Conservation (phyloP, 1,140 invertebrate species). For the Drosophila suzukii region DNA sequence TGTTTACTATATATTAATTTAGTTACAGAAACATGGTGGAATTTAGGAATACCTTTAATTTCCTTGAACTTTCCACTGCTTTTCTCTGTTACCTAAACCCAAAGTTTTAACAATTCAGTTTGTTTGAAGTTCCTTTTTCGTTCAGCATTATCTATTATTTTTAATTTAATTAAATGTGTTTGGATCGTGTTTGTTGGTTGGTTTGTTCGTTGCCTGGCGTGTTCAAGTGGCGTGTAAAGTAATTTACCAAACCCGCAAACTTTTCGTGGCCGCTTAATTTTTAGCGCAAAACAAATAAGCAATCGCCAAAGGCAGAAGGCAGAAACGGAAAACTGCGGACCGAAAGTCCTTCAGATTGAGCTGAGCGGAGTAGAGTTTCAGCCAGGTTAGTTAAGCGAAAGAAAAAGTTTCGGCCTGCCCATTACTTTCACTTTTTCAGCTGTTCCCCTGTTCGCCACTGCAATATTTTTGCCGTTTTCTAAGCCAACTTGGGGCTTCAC, state of each 20-base stretch:
- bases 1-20: not conserved
- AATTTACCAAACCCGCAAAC: conserved; percentile 63
- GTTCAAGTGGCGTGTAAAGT: conserved; percentile 80
- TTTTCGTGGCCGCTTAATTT: conserved; percentile 70
- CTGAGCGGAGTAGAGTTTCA: conserved; percentile 64
- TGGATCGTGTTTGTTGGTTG: conserved; percentile 16
- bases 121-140: conserved; percentile 1
- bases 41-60: no score
- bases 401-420: conserved; percentile 57
- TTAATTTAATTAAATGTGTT: conserved; percentile 74
- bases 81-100: not conserved
- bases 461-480: conserved; percentile 41
- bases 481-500: conserved; percentile 38
- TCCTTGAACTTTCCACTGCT: not conserved
- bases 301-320: conserved; percentile 49
- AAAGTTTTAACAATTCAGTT: not conserved
- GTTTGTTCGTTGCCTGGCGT: conserved; percentile 67
- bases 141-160: conserved; percentile 32
- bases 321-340: conserved; percentile 41
- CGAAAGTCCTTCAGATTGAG: conserved; percentile 69
- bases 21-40: not conserved
- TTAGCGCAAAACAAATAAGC: conserved; percentile 79
- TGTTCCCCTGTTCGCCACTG: conserved; percentile 15
- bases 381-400: conserved; percentile 63
- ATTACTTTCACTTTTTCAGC: conserved; percentile 71